These are phyloP conservation scores for Pachypanchax playfairii DNA, from an alignment of 2,113 vertebrate genomes.

Conservation along the genomic window DNA sequence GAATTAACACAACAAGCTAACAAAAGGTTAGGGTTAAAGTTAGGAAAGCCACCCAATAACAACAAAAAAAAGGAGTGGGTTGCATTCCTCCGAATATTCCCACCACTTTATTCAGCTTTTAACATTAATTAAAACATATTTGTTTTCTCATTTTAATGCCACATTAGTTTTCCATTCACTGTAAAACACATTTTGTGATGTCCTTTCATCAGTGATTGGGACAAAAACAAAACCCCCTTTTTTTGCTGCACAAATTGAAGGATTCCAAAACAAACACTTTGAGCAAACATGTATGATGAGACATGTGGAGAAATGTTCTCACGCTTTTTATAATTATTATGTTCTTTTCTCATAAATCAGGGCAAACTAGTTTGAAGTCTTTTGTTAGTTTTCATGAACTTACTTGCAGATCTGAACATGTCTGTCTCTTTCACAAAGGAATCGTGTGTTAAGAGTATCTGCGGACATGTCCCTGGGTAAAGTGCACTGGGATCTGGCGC, in stretches of 20 bases:
- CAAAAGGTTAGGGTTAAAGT: slow-evolving; percentile 15
- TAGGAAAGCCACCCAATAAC: neutral
- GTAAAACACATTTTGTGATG: slow-evolving; percentile 30
- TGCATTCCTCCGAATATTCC: neutral
- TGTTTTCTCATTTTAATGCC: neutral
- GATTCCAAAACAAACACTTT: slow-evolving; percentile 24
- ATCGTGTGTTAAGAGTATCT: slow-evolving; percentile 82
- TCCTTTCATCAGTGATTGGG: slow-evolving; percentile 22
- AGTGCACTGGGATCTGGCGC: slow-evolving; percentile 78
- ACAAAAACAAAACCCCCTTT: no score
- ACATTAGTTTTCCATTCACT: neutral
- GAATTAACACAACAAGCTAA: neutral
- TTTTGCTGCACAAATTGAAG: slow-evolving; percentile 10
- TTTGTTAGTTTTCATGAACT: neutral
- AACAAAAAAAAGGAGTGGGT: neutral
- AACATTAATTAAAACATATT: neutral
- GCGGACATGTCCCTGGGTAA: slow-evolving; percentile 75
- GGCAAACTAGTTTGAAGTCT: neutral
- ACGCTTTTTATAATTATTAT: neutral
- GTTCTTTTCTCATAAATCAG: neutral
- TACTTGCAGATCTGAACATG: neutral
- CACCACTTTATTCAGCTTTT: neutral
- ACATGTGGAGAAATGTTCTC: neutral
- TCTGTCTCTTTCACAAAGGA: slow-evolving; percentile 63
- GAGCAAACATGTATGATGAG: slow-evolving; percentile 17